These are phyloP conservation scores for Lacerta agilis DNA, from an alignment of 2,797 vertebrate genomes.

Conservation along the genomic window DNA sequence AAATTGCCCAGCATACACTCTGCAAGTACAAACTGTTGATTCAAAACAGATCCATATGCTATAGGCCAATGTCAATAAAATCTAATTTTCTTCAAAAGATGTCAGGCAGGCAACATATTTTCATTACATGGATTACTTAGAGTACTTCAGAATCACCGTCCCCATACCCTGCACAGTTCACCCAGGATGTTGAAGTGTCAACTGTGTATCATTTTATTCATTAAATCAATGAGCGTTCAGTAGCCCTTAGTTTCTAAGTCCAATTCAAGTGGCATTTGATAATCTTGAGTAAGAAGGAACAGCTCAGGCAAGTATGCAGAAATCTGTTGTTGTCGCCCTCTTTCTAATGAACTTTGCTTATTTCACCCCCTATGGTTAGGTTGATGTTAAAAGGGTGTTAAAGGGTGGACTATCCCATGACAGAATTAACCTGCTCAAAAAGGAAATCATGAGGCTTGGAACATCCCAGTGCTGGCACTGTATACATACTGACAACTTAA, in stretches of 20 bases:
- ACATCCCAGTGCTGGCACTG: background rate
- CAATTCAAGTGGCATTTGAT: slow-evolving; percentile 8
- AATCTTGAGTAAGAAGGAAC: slow-evolving; percentile 17
- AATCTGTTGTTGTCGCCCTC: slow-evolving; percentile 6
- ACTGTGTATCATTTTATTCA: slow-evolving; percentile 47
- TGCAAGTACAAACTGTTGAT: slow-evolving; percentile 45
- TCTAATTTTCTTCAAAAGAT: slow-evolving; percentile 53
- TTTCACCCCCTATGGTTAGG: background rate
- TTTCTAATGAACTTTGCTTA: slow-evolving; percentile 21
- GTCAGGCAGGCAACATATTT: slow-evolving; percentile 44
- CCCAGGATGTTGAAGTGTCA: slow-evolving; percentile 39
- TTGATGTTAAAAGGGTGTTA: background rate
- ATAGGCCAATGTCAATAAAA: slow-evolving; percentile 52
- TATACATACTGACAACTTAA: background rate
- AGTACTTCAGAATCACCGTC: background rate
- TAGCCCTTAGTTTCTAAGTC: background rate
- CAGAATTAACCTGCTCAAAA: background rate
- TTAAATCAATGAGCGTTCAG: slow-evolving; percentile 33
- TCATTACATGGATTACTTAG: slow-evolving; percentile 21
- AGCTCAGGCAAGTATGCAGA: slow-evolving; percentile 5
- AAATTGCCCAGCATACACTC: background rate
- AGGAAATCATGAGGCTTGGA: background rate
- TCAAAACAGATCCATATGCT: slow-evolving; percentile 28
- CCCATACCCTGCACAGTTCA: slow-evolving; percentile 2
- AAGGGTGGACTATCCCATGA: background rate